A percentile compares a stretch with the other conserved stretches of the same genome.
phyloP scores from a whole-genome alignment of 2,797 vertebrate genomes.

The Coccyzus lansbergi region DNA sequence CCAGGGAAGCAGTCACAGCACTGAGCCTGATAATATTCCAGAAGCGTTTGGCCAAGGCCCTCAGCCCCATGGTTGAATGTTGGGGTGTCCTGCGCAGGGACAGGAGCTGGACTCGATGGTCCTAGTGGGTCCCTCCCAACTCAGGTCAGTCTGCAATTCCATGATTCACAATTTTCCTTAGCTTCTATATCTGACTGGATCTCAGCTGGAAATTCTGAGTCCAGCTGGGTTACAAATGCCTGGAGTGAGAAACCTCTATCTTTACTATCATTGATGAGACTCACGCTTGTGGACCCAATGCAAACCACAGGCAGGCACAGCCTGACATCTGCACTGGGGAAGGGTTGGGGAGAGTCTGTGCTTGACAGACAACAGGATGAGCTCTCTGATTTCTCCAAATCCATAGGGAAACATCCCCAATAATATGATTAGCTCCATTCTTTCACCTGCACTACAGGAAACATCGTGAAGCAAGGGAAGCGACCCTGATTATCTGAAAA shows the following conservation, averaged over 20 bases:
- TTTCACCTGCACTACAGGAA: neutral
- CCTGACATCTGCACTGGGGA: fast-evolving
- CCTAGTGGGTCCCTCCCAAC: no score
- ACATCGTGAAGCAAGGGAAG: neutral
- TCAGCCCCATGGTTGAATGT: no score
- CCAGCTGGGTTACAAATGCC: neutral
- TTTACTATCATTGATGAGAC: fast-evolving
- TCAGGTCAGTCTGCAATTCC: no score
- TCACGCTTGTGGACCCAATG: neutral
- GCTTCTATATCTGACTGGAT: neutral
- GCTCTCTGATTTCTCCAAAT: neutral
- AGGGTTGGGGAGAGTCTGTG: neutral
- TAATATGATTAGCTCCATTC: neutral
- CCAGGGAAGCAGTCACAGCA: no score
- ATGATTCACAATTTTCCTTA: neutral
- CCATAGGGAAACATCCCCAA: neutral
- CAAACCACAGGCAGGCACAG: neutral
- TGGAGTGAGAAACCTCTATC: neutral
- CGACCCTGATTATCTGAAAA: neutral
- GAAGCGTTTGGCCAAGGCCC: no score
- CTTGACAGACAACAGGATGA: neutral
- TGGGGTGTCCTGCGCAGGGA: no score
- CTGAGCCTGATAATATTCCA: no score
- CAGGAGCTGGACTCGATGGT: no score
- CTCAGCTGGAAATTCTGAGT: neutral